Evolutionary conservation across 2,113 vertebrate genomes (phyloP).

Genomic region (Mastomys coucha): DNA sequence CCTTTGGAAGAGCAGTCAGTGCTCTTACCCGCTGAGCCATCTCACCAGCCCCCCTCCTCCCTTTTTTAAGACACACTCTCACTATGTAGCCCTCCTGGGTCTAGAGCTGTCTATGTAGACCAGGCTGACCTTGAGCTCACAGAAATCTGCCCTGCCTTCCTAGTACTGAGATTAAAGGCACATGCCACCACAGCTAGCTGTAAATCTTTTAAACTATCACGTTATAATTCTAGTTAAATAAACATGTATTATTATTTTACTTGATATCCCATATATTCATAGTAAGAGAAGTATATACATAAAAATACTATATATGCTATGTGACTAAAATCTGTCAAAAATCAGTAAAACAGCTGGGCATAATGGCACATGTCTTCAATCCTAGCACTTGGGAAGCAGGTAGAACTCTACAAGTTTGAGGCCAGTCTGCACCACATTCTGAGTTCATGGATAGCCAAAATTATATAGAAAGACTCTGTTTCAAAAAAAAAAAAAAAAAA

Average conservation of each 20-base stretch:
- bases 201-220: background rate
- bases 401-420: background rate
- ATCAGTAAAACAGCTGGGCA: background rate
- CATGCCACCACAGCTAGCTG: background rate
- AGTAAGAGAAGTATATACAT: background rate
- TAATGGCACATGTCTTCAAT: background rate
- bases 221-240: background rate
- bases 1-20: too few relatives aligned
- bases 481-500: background rate
- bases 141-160: background rate
- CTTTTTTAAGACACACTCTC: background rate
- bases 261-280: background rate
- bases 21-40: too few relatives aligned
- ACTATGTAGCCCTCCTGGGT: background rate
- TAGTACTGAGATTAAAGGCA: background rate
- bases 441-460: background rate
- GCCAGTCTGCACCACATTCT: background rate
- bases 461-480: background rate
- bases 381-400: background rate
- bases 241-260: background rate
- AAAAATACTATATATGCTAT: background rate
- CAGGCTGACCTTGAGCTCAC: background rate
- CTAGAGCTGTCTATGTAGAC: background rate
- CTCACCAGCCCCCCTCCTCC: background rate
- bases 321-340: background rate